phyloP scores from a whole-genome alignment of 2,888 invertebrate genomes.

The Cynaeus angustus region DNA sequence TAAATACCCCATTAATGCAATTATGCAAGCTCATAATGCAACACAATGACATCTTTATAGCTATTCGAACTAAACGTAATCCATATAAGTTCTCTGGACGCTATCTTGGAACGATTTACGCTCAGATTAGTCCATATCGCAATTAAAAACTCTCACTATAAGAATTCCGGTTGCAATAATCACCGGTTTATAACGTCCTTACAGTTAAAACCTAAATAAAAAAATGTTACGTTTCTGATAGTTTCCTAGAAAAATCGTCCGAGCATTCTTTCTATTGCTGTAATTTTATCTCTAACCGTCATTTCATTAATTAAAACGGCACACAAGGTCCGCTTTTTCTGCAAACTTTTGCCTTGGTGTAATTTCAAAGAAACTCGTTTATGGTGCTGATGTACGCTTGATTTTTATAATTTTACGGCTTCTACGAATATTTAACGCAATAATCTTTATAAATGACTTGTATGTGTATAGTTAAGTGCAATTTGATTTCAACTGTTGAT shows the following conservation, averaged over 20 bases:
- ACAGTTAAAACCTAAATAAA: slow-evolving; percentile 34
- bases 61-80: slow-evolving; percentile 20
- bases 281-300: slow-evolving; percentile 56
- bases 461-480: slow-evolving; percentile 19
- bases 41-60: slow-evolving; percentile 48
- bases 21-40: slow-evolving; percentile 45
- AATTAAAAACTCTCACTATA: slow-evolving; percentile 54
- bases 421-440: slow-evolving; percentile 55
- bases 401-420: slow-evolving; percentile 58
- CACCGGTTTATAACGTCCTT: slow-evolving; percentile 36
- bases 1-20: slow-evolving; percentile 37
- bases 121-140: slow-evolving; percentile 41
- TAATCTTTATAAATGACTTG: slow-evolving; percentile 48
- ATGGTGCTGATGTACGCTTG: slow-evolving; percentile 40
- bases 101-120: slow-evolving; percentile 33
- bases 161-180: slow-evolving; percentile 50
- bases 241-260: slow-evolving; percentile 53
- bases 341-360: slow-evolving; percentile 37
- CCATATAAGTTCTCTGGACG: slow-evolving; percentile 37
- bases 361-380: slow-evolving; percentile 52
- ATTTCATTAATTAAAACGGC: slow-evolving; percentile 58
- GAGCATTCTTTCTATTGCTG: slow-evolving; percentile 52
- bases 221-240: slow-evolving; percentile 47
- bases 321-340: slow-evolving; percentile 45
- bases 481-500: slow-evolving; percentile 17